Evolutionary conservation across 2,797 vertebrate genomes (phyloP), one percentile per base, ranked within the genome.

Genomic region (Prionace glauca): DNA sequence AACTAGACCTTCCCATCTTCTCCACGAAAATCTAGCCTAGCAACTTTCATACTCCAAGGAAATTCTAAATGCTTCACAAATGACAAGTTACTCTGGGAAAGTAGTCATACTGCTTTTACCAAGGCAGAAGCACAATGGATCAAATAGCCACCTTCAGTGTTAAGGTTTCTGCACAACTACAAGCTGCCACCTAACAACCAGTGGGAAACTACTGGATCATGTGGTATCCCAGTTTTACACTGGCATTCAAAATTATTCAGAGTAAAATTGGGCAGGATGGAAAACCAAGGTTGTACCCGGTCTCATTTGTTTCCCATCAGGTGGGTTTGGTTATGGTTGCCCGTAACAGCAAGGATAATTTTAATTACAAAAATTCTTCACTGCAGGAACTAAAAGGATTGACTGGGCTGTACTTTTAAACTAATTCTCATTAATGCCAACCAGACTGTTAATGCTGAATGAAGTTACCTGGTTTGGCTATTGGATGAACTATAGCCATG

Each of bases 401-500:
- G 65, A 11, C 24, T 67, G 18, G 60, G 18, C 67, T 67, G 14
- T 67, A 22, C 5, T 67, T 41, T 67, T 24, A 67, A 92, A 91
- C 60, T 18, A 45, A 5, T 65, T 65, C 14, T 91, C 18, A n/a
- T 62, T 91, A 36, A 10, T 18, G 22, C n/a, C 62, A 67, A 67
- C 62, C n/a, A 36, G 62, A 7, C 62, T 74, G n/a, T 65, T 91
- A 60, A 91, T 65, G 29, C 88, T 65, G 60, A 91, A n/a, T 71
- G 67, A 71, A 50, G 96, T 93, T 98, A 99, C 98, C 99, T 98
- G 99, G 98, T 98, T 99, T 99, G 96, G 98, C 98, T 95, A 99
- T 97, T 77, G 98, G 99, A 96, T 99, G 99, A 96, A 99, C 97
- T 96, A 99, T 97, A 96, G 98, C 98, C 95, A 99, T 91, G 95